Evolutionary conservation across 2,113 vertebrate genomes (phyloP).

Genomic region (Proteles cristata): DNA sequence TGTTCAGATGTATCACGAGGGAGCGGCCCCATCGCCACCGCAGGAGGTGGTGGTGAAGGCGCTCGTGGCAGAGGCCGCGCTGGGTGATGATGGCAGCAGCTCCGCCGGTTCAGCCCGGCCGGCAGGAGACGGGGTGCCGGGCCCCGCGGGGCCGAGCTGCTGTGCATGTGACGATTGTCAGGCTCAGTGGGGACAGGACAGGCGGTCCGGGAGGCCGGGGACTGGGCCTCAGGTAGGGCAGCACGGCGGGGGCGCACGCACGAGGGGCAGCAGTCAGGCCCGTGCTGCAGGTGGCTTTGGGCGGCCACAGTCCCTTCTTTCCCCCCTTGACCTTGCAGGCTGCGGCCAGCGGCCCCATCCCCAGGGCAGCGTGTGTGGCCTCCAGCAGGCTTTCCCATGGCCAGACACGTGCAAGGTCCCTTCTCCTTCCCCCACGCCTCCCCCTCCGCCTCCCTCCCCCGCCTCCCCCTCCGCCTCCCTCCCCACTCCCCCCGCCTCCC

Average conservation of each 20-base stretch:
- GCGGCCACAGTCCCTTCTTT: neutral
- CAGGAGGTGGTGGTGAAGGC: neutral
- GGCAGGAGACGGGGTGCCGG: too few relatives aligned
- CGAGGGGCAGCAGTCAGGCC: too few relatives aligned
- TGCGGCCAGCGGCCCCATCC: too few relatives aligned
- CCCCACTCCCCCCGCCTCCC: too few relatives aligned
- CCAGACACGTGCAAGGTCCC: fast-evolving
- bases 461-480: fast-evolving
- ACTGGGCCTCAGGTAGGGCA: neutral
- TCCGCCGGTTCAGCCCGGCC: neutral
- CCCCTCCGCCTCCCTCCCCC: too few relatives aligned
- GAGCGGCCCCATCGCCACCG: fast-evolving
- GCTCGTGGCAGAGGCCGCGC: fast-evolving
- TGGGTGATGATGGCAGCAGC: neutral
- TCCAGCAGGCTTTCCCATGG: fast-evolving
- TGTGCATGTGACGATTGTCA: fast-evolving
- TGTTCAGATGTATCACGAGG: too few relatives aligned
- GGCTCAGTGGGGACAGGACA: neutral
- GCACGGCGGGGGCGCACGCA: neutral
- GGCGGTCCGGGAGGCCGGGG: fast-evolving
- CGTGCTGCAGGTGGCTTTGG: neutral
- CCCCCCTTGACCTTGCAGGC: neutral
- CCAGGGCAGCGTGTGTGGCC: fast-evolving
- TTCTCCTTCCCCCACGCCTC: too few relatives aligned
- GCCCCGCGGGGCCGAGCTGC: neutral